Evolutionary conservation across 2,797 vertebrate genomes (phyloP).

Genomic region (Myotis myotis): DNA sequence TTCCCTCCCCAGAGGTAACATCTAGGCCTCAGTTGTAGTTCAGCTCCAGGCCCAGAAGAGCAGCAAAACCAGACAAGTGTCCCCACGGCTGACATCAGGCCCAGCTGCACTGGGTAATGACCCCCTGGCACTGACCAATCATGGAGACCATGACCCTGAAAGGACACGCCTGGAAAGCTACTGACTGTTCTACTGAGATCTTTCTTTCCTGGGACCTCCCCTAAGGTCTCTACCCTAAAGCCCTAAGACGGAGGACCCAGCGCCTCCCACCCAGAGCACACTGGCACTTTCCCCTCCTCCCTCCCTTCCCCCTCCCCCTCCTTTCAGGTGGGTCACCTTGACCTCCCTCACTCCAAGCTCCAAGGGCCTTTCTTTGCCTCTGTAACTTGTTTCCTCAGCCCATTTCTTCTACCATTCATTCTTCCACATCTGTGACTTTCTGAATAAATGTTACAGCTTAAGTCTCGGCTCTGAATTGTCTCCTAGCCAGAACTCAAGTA

Average conservation of each 20-base stretch:
- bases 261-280: not conserved
- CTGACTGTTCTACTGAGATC: not conserved
- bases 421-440: too few relatives aligned
- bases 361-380: not conserved
- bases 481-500: too few relatives aligned
- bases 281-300: not conserved
- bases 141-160: not conserved
- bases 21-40: not conserved
- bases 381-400: not conserved
- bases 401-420: too few relatives aligned
- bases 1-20: not conserved
- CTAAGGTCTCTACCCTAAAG: not conserved
- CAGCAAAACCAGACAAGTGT: not conserved
- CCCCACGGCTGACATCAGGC: too few relatives aligned
- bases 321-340: not conserved
- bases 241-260: not conserved
- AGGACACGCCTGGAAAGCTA: not conserved
- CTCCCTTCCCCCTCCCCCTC: too few relatives aligned
- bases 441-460: too few relatives aligned
- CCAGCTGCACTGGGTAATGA: too few relatives aligned
- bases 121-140: not conserved
- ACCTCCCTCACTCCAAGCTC: not conserved
- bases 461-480: too few relatives aligned
- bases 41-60: not conserved
- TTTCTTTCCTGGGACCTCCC: not conserved